Evolutionary conservation across 2,888 invertebrate genomes (phyloP), one percentile per base, ranked within the genome.

Genomic region (Lottia gigantea): DNA sequence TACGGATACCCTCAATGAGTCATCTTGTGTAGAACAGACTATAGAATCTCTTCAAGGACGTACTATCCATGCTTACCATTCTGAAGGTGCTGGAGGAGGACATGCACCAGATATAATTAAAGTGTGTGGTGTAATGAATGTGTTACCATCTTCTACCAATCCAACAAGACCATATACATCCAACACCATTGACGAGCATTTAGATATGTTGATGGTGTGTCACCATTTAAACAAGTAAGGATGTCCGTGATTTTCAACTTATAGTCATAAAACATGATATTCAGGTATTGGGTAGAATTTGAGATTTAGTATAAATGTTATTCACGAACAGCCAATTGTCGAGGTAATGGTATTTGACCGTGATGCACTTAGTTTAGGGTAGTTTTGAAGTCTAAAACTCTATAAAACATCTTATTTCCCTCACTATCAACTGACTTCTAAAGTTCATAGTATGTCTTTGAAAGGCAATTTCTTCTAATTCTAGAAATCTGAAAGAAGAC

Each of bases 171-270:
- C 87, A 0, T 87, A 80, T 74, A 86, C 87, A 0, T 71, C 74
- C 12, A 87, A 87, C 73, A 87, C 87, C 2, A 78, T 87, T 12
- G 86, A 87, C 26, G 87, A 87, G 72, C 86, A 86, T 74, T 74
- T 87, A 25, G 87, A 87, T 68, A 87, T 87, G 87, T 73, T 87
- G 67, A 83, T 87, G 81, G 84, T 87, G 4, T 86, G 86, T 63
- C 87, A 87, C 68, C 86, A 87, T 80, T 71, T 87, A 11, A 85
- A 87, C 78, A 85, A 83, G 87, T 87, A 73, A n/a, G n/a, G n/a
- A n/a, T n/a, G n/a, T n/a, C n/a, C n/a, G n/a, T n/a, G n/a, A n/a
- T n/a, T n/a, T n/a, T n/a, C n/a, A n/a, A n/a, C n/a, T n/a, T n/a
- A n/a, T n/a, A n/a, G n/a, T n/a, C n/a, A n/a, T n/a, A n/a, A n/a